These are phyloP conservation scores for Apocheima hispidaria DNA, from an alignment of 2,888 invertebrate genomes.

Conservation along the genomic window DNA sequence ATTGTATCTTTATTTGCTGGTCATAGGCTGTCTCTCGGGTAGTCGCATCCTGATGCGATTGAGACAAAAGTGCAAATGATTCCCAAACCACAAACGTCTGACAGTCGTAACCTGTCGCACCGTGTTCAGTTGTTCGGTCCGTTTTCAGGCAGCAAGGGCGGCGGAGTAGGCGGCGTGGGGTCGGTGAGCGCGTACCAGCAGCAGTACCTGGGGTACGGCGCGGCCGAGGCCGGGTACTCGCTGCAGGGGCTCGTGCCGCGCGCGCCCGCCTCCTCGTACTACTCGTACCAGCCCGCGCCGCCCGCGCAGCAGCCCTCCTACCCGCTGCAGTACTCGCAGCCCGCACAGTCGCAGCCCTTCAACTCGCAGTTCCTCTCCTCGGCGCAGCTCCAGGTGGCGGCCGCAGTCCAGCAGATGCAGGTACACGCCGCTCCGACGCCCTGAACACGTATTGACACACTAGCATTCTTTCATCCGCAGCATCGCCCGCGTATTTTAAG, in stretches of 20 bases:
- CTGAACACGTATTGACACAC: no score
- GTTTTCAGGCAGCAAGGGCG: slow-evolving; percentile 73
- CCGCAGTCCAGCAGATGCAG: slow-evolving; percentile 83
- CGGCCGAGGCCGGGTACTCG: slow-evolving; percentile 78
- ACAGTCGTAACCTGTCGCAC: no score
- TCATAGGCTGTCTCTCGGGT: no score
- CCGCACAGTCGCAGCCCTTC: slow-evolving; percentile 83
- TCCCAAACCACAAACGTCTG: no score
- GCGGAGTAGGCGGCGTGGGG: slow-evolving; percentile 68
- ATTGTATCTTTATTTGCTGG: no score
- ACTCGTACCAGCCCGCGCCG: slow-evolving; percentile 78
- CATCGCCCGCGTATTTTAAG: no score
- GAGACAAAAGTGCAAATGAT: no score
- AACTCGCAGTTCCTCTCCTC: slow-evolving; percentile 79
- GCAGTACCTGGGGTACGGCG: slow-evolving; percentile 80
- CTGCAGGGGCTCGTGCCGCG: slow-evolving; percentile 78
- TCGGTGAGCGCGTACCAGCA: slow-evolving; percentile 81
- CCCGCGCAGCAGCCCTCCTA: slow-evolving; percentile 88
- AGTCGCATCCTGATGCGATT: no score
- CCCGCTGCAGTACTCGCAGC: slow-evolving; percentile 88
- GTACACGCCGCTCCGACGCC: slow-evolving; percentile 54
- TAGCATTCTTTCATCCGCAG: no score
- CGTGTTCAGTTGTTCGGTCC: no score
- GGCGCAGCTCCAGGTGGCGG: slow-evolving; percentile 76
- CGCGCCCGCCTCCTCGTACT: slow-evolving; percentile 79